These are phyloP conservation scores for Drosophila elegans DNA, from an alignment of 1,140 invertebrate genomes.

Conservation along the genomic window DNA sequence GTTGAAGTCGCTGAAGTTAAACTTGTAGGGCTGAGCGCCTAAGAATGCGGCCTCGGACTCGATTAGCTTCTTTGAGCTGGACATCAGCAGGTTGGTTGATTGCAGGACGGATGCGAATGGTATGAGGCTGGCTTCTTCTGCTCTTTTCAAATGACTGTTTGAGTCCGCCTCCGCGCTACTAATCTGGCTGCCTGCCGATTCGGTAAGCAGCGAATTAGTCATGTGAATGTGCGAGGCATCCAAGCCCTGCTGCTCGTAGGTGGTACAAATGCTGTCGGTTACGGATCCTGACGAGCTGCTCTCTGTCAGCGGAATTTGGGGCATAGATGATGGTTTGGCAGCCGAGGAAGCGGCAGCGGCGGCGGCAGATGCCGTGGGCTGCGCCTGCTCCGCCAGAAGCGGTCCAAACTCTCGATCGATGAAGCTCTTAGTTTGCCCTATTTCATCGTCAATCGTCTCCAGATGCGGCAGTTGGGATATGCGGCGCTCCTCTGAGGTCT, in stretches of 20 bases:
- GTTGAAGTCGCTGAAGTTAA: slow-evolving; percentile 86
- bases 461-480: slow-evolving; percentile 59
- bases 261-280: slow-evolving; percentile 87
- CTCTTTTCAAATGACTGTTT: slow-evolving; percentile 40
- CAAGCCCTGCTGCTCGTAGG: slow-evolving; percentile 86
- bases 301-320: slow-evolving; percentile 85
- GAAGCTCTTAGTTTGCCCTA: slow-evolving; percentile 52
- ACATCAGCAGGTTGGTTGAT: slow-evolving; percentile 81
- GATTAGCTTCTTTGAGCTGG: slow-evolving; percentile 69
- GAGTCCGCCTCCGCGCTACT: slow-evolving; percentile 19
- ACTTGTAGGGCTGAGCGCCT: slow-evolving; percentile 83
- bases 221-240: slow-evolving; percentile 23
- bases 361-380: not conserved
- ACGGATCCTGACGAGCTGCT: slow-evolving; percentile 88
- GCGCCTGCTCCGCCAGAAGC: slow-evolving; percentile 17
- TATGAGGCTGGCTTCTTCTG: slow-evolving; percentile 38
- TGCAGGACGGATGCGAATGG: slow-evolving; percentile 69
- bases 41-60: slow-evolving; percentile 40
- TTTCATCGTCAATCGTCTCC: slow-evolving; percentile 57
- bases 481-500: slow-evolving; percentile 74
- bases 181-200: slow-evolving; percentile 21
- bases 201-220: slow-evolving; percentile 32
- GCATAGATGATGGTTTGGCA: slow-evolving; percentile 22
- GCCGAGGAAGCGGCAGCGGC: not conserved
- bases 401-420: slow-evolving; percentile 62